A percentile compares a stretch with the other conserved stretches of the same genome.
Evolutionary conservation across 1,140 invertebrate species (phyloP).

Genomic region (Limonius californicus): DNA sequence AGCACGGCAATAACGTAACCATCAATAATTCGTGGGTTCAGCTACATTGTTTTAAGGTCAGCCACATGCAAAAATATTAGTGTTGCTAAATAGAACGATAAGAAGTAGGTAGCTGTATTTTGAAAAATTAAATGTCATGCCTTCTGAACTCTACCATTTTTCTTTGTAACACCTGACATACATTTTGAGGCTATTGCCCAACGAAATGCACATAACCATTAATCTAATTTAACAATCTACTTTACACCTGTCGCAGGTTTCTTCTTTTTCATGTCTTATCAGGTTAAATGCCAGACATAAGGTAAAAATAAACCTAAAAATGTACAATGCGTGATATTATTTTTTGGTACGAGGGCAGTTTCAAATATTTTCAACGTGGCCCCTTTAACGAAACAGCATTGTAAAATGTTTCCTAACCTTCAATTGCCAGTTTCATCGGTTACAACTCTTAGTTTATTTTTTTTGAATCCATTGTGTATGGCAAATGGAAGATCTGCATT

Average conservation of each 20-base stretch:
- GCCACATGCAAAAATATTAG: neutral
- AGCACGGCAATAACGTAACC: neutral
- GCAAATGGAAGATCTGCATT: too few relatives aligned
- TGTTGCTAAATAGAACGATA: neutral
- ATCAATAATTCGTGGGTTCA: constrained; percentile 12
- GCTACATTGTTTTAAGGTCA: constrained; percentile 1
- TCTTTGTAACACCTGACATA: constrained; percentile 1
- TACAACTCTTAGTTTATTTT: too few relatives aligned
- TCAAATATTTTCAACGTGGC: too few relatives aligned
- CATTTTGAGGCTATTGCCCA: neutral
- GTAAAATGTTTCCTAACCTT: too few relatives aligned
- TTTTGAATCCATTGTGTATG: too few relatives aligned
- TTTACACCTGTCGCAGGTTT: neutral
- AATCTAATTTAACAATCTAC: neutral
- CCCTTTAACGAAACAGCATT: too few relatives aligned
- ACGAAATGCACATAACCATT: neutral
- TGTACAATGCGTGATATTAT: too few relatives aligned
- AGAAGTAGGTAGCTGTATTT: constrained; percentile 1
- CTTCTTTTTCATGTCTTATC: neutral
- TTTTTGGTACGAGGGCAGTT: too few relatives aligned
- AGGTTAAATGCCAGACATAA: too few relatives aligned
- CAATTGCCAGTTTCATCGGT: too few relatives aligned
- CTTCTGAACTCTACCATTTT: neutral
- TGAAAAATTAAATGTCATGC: neutral
- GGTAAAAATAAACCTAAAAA: too few relatives aligned